Base-by-base conservation (phyloP, 2,797 vertebrate genomes). In the Leptoclinus maculatus region DNA sequence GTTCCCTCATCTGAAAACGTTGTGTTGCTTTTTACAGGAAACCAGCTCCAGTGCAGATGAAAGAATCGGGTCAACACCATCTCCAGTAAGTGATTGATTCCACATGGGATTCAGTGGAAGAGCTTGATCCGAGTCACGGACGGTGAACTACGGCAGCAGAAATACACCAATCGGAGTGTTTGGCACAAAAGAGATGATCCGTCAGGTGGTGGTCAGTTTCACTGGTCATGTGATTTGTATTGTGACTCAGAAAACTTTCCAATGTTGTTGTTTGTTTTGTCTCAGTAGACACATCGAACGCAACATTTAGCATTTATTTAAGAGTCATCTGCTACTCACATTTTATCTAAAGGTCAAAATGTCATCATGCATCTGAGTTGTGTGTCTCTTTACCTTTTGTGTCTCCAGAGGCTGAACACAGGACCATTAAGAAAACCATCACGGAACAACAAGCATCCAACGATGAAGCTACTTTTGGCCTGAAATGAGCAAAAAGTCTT, bases 111-210 rank as follows among this genome's bases (percentile, higher is more conserved):
- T 74, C 25, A 62, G 83, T 79, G 64, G 77, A 76, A 85, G 71
- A 85, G 66, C 73, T 58, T 41, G 32, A 71, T 79, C 38, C 88
- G 88, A 95, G 93, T 87, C 94, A 96, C 93, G 83, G 82, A 89
- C 93, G 0, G 83, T 86, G 0, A 94, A 95, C 78, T 84, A 64
- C 59, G 72, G 92, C 70, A 92, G 89, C 9, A 94, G 89, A 71
- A 93, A 92, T 90, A 0, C 86, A 84, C 78, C 66, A 87, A 71
- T 89, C 91, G 65, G 2, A 4, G 34, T 23, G 0, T 73, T 59
- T 77, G 91, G 84, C 78, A 91, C 88, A 67, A 81, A 93, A 88
- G 8, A 92, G 89, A 74, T 82, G 82, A 63, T 87, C 90, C 0
- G 88, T 86, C 83, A 93, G 29, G 92, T 86, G 75, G 94, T 93